Base-by-base conservation (phyloP, 1,140 invertebrate genomes). In the Pteromalus puparum region DNA sequence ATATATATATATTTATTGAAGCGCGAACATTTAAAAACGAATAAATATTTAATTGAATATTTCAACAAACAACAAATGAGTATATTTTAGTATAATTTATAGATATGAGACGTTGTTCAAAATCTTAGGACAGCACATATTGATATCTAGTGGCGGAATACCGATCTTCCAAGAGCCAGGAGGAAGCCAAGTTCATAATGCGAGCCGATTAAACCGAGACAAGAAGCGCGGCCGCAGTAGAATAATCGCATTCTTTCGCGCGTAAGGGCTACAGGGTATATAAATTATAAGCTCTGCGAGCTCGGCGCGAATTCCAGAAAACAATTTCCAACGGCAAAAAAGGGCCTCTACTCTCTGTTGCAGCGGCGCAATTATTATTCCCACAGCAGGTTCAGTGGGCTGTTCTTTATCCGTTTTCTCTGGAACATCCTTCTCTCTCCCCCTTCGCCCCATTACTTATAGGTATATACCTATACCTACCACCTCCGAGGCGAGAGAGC, bases 251-350 rank as follows among this genome's bases (percentile, higher is more conserved):
- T 46, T 46, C 38, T 48, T 38, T n/a, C n/a, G 73, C n/a, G 73
- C 38, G n/a, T 46, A 46, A 73, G 72, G 6, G 34, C 30, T 34
- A 34, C 30, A 38, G 53, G 53, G 13, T 48, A 48, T 9, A 18
- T 53, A 53, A n/a, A n/a, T n/a, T 4, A 18, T n/a, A 61, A 61
- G 7, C 53, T n/a, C 5, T 61, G 18, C 53, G 53, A 61, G 18
- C 53, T 70, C 72, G 13, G 12, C 26, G 53, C 53, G 34, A 24
- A 82, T 82, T 76, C 70, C 34, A 61, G 70, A 82, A 76, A 76
- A 75, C 79, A 73, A 81, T 81, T 80, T 80, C n/a, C 42, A 48
- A 2, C 9, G 38, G 73, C 73, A 75, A 75, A 75, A 75, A 75
- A 61, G n/a, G 67, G 67, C 26, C 6, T 30, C 67, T 30, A 7